A percentile compares a stretch with the other conserved stretches of the same genome.
phyloP scores from a whole-genome alignment of 2,113 vertebrate species.

The Vidua macroura region DNA sequence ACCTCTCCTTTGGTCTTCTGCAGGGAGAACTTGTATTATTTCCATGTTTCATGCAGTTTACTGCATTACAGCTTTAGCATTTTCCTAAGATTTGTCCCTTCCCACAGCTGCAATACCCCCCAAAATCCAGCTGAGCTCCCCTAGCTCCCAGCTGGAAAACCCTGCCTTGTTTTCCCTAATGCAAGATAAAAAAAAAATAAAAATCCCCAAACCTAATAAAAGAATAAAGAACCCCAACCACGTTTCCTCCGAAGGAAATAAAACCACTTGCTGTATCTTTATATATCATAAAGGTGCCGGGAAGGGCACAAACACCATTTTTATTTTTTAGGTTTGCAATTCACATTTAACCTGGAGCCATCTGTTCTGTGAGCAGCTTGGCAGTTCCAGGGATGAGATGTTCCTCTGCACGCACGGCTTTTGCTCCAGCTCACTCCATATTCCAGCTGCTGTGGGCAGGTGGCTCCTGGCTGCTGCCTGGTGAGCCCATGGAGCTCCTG shows the following conservation, averaged over 20 bases:
- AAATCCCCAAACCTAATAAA: background rate
- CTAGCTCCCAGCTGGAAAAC: background rate
- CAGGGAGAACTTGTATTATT: background rate
- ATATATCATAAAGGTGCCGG: conserved; percentile 41
- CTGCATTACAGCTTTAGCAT: background rate
- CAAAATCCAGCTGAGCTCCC: background rate
- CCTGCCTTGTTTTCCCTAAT: background rate
- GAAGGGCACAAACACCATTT: conserved; percentile 37
- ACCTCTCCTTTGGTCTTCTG: background rate
- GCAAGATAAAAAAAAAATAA: background rate
- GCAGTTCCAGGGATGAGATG: background rate
- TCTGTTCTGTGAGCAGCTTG: conserved; percentile 43
- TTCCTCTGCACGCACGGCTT: background rate
- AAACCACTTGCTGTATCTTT: conserved; percentile 6
- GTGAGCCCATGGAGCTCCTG: background rate
- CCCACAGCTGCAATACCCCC: background rate
- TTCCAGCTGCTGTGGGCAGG: background rate
- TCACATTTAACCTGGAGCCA: conserved; percentile 63
- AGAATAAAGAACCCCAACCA: background rate
- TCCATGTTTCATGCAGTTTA: background rate
- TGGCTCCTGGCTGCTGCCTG: background rate
- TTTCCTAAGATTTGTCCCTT: background rate
- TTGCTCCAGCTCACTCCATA: background rate
- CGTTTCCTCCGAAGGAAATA: background rate
- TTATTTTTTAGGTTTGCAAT: conserved; percentile 44